phyloP scores from a whole-genome alignment of 2,797 vertebrate species.

The Typhlichthys subterraneus region DNA sequence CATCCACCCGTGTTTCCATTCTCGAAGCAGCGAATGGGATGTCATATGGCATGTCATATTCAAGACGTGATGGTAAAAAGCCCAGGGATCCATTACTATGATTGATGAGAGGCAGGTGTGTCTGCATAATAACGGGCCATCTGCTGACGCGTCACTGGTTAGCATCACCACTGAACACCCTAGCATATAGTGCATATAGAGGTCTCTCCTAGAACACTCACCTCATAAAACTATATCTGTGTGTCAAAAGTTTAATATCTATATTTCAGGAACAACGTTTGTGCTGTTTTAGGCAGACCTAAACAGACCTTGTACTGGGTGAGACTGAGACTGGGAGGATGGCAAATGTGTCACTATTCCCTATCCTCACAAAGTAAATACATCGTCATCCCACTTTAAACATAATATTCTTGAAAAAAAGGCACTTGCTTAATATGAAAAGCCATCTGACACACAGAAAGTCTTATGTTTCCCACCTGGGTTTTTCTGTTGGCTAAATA shows the following conservation, averaged over 20 bases:
- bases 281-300: too few relatives aligned
- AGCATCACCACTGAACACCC: conserved; percentile 3
- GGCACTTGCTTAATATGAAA: too few relatives aligned
- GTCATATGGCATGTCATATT: conserved; percentile 39
- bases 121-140: conserved; percentile 29
- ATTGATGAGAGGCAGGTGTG: conserved; percentile 44
- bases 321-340: not conserved
- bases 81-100: conserved; percentile 36
- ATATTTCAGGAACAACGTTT: too few relatives aligned
- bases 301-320: not conserved
- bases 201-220: conserved; percentile 5
- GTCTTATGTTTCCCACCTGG: too few relatives aligned
- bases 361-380: too few relatives aligned
- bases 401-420: too few relatives aligned
- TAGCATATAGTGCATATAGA: not conserved
- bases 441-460: too few relatives aligned
- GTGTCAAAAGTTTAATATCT: not conserved
- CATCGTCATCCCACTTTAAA: too few relatives aligned
- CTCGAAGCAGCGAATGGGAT: conserved; percentile 35
- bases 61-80: conserved; percentile 38
- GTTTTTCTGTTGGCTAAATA: too few relatives aligned
- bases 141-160: conserved; percentile 26
- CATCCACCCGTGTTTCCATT: conserved; percentile 14
- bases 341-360: too few relatives aligned
- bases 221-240: not conserved